Evolutionary conservation across 2,888 invertebrate species (phyloP).

Genomic region (Volucella inanis): DNA sequence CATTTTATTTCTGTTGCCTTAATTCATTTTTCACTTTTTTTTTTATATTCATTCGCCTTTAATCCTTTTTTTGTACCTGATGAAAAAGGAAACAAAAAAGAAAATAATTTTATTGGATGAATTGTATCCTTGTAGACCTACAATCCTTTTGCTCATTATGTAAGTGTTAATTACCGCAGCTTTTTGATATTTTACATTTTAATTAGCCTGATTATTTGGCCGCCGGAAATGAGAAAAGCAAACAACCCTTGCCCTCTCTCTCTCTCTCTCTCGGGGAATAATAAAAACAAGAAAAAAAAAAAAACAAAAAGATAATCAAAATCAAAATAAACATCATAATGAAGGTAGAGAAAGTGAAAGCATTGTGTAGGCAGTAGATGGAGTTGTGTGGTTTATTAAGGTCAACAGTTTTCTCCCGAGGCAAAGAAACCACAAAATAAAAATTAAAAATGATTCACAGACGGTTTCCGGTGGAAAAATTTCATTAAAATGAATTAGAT

Average conservation of each 20-base stretch:
- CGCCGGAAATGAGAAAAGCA: conserved; percentile 58
- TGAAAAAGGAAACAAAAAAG: background rate
- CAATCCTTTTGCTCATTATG: conserved; percentile 66
- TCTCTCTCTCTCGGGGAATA: background rate
- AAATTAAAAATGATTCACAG: background rate
- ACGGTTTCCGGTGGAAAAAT: background rate
- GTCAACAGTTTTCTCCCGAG: background rate
- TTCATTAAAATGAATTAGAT: background rate
- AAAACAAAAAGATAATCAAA: background rate
- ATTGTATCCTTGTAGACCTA: conserved; percentile 39
- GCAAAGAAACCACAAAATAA: background rate
- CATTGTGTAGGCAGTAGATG: no score
- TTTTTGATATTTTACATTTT: conserved; percentile 73
- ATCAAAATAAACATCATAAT: no score
- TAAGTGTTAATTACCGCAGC: conserved; percentile 73
- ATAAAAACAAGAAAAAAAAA: background rate
- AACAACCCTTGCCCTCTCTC: background rate
- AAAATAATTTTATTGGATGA: conserved; percentile 51
- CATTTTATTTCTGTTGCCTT: conserved; percentile 37
- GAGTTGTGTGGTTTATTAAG: background rate
- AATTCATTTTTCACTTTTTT: conserved; percentile 2
- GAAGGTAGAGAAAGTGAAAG: no score
- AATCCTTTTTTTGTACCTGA: background rate
- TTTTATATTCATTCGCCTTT: background rate
- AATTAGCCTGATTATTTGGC: conserved; percentile 74